Base-by-base conservation (phyloP, 2,888 invertebrate species). In the Lucinisca nassula region DNA sequence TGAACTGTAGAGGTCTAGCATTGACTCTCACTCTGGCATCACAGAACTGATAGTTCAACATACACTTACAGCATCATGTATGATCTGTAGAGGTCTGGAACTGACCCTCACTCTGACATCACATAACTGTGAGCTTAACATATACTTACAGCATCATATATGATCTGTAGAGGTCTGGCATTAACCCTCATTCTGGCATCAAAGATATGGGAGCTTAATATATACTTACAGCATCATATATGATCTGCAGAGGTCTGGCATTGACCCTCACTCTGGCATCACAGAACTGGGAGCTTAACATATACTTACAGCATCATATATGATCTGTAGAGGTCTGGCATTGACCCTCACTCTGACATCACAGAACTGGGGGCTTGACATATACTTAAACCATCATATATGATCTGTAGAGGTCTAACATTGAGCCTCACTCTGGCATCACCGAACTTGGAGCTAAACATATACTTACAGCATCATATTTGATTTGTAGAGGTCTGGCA, bases 101-200 rank as follows among this genome's bases (percentile, higher is more conserved):
- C 21, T 74, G 17, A 30, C 27, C 67, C 67, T 14, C 27, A 58
- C 27, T 24, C 61, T 58, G n/a, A 27, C 0, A 67, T 38, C 32
- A 45, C n/a, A n/a, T n/a, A n/a, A n/a, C n/a, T n/a, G n/a, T n/a
- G n/a, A n/a, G n/a, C n/a, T n/a, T n/a, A n/a, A n/a, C n/a, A n/a
- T n/a, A 21, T 51, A 95, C 96, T 95, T 91, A 96, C 97, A 3
- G 99, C 98, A 97, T 99, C 98, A 96, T 99, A 99, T 4, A 98
- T 97, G 21, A 99, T 97, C 96, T 98, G 98, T 49, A 99, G 96
- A 0, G 99, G 99, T 91, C 98, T 97, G 0, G 98, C 98, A 3
- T 97, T 97, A 0, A 99, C 97, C 92, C 97, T 97, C 0, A 99
- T 97, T 73, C 98, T 97, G 95, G 99, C 98, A 94, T 98, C 98